Evolutionary conservation across 2,888 invertebrate genomes (phyloP).

Genomic region (Drosophila mimetica): DNA sequence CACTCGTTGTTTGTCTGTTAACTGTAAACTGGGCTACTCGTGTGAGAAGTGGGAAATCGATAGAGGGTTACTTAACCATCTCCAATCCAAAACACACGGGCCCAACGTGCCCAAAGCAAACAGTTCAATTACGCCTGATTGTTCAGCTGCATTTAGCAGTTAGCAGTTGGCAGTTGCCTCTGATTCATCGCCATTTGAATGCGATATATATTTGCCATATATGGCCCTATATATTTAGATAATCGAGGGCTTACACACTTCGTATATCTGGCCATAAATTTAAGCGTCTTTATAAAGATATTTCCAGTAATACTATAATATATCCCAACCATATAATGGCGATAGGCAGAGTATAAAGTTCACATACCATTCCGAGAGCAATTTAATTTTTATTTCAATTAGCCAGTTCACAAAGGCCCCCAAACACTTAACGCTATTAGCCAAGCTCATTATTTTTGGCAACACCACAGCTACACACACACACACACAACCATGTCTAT

Average conservation of each 20-base stretch:
- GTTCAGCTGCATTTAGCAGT: conserved; percentile 23
- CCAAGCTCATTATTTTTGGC: conserved; percentile 48
- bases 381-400: conserved; percentile 43
- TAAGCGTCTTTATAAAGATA: not conserved
- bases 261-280: conserved; percentile 5
- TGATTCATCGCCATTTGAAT: conserved; percentile 18
- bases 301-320: not conserved
- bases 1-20: conserved; percentile 21
- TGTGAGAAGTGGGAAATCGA: conserved; percentile 27
- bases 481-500: conserved; percentile 51
- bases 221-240: not conserved
- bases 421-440: conserved; percentile 36
- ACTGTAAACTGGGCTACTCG: conserved; percentile 32
- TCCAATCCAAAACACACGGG: not conserved
- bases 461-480: conserved; percentile 17
- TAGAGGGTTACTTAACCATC: conserved; percentile 36
- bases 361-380: conserved; percentile 13
- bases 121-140: conserved; percentile 33
- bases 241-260: too few species aligned
- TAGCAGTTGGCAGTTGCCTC: not conserved
- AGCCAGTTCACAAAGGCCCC: conserved; percentile 37
- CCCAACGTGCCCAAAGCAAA: conserved; percentile 24
- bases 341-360: conserved; percentile 26
- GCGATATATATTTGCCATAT: not conserved
- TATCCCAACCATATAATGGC: not conserved